Conservation (phyloP, 2,797 vertebrate genomes). For the Synaphobranchus kaupii region DNA sequence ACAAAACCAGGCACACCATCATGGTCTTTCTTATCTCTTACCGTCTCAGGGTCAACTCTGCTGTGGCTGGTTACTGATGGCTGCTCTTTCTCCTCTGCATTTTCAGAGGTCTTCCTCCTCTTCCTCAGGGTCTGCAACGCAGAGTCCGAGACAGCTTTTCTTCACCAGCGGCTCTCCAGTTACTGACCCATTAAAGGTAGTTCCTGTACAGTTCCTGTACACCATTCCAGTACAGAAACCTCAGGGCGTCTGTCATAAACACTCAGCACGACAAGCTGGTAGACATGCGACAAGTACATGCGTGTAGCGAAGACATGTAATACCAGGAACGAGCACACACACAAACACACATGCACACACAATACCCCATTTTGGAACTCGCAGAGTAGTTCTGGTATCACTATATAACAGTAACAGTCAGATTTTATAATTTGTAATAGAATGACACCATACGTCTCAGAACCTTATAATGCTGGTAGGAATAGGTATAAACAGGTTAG, state of each 20-base stretch:
- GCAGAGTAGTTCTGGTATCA: neutral
- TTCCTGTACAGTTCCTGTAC: neutral
- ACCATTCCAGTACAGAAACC: neutral
- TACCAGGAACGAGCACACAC: neutral
- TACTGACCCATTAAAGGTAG: neutral
- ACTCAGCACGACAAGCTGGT: neutral
- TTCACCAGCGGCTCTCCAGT: too few species aligned
- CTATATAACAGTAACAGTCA: neutral
- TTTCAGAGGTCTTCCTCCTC: slow-evolving; percentile 40
- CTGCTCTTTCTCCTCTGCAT: slow-evolving; percentile 36
- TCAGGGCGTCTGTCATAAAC: neutral
- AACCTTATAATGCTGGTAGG: too few species aligned
- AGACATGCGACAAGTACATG: neutral
- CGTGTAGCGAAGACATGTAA: neutral
- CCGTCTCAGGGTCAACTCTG: slow-evolving; percentile 50
- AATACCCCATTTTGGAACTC: neutral
- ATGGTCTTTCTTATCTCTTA: slow-evolving; percentile 23
- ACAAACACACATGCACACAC: neutral
- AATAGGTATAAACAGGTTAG: too few species aligned
- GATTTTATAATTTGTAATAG: too few species aligned
- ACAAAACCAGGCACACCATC: neutral
- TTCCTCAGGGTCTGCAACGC: slow-evolving; percentile 30
- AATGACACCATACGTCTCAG: too few species aligned
- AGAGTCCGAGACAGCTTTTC: neutral
- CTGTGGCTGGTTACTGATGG: slow-evolving; percentile 45